These are phyloP conservation scores for Drosophila ohnishii DNA, from an alignment of 1,140 invertebrate species.

Conservation along the genomic window DNA sequence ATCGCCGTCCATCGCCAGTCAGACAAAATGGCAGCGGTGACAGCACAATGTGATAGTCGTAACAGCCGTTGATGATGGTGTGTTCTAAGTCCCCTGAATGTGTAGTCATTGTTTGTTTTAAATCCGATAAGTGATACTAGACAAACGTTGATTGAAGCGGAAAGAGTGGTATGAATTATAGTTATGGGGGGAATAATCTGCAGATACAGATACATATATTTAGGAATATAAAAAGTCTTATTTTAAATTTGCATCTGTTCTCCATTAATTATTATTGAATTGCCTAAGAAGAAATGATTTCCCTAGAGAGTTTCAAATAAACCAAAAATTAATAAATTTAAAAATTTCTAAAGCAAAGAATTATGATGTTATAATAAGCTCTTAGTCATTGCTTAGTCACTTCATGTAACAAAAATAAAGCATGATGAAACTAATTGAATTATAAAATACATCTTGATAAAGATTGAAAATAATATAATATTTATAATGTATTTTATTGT, in stretches of 20 bases:
- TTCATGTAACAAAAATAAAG: not conserved
- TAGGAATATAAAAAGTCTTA: not conserved
- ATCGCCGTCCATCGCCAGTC: constrained; percentile 43
- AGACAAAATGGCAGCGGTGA: constrained; percentile 46
- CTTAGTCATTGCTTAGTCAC: not conserved
- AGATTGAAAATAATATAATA: not conserved
- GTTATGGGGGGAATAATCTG: not conserved
- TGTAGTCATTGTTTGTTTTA: constrained; percentile 10
- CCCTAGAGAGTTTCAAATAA: not conserved
- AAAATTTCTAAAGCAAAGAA: not conserved
- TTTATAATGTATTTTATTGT: not conserved
- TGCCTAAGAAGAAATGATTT: not conserved
- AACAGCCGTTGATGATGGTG: constrained; percentile 7
- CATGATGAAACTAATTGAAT: not conserved
- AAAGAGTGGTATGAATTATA: not conserved
- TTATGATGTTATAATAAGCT: not conserved
- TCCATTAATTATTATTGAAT: not conserved
- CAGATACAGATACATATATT: not conserved
- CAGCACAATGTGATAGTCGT: constrained; percentile 31
- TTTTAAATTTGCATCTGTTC: not conserved
- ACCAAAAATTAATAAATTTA: not conserved
- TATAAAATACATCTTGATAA: not conserved
- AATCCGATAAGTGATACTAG: constrained; percentile 25
- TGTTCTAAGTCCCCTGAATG: constrained; percentile 28
- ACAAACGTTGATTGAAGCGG: constrained; percentile 15